Evolutionary conservation across 2,888 invertebrate genomes (phyloP).

Genomic region (Panopea generosa): DNA sequence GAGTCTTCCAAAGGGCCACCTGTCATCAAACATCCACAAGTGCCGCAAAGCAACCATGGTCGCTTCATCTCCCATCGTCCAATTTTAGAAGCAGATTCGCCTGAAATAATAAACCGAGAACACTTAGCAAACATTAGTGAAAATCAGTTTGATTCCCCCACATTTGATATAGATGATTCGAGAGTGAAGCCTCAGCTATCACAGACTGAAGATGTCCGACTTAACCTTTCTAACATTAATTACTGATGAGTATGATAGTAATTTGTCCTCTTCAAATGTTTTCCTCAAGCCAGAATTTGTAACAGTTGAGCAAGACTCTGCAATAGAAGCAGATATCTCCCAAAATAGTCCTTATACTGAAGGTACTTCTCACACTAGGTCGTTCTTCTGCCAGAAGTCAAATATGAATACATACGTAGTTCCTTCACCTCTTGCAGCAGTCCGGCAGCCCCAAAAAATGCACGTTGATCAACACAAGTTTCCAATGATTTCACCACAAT

Average conservation of each 20-base stretch:
- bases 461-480: constrained; percentile 41
- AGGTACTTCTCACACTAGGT: constrained; percentile 3
- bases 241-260: constrained; percentile 68
- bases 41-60: neutral
- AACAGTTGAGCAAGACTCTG: constrained; percentile 43
- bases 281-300: constrained; percentile 43
- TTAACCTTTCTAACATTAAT: constrained; percentile 69
- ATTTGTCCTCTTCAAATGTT: constrained; percentile 51
- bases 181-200: constrained; percentile 19
- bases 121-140: constrained; percentile 14
- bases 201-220: constrained; percentile 61
- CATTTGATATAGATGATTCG: constrained; percentile 5
- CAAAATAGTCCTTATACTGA: neutral
- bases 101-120: no score
- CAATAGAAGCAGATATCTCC: constrained; percentile 42
- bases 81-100: neutral
- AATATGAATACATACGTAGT: constrained; percentile 55
- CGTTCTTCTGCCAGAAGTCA: constrained; percentile 25
- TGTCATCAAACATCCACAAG: constrained; percentile 11
- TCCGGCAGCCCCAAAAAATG: constrained; percentile 26
- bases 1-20: constrained; percentile 26
- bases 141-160: constrained; percentile 52
- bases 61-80: neutral
- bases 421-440: constrained; percentile 30
- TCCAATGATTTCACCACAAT: constrained; percentile 46